Evolutionary conservation across 1,140 invertebrate genomes (phyloP), one percentile per base, ranked within the genome.

Genomic region (Pteromalus puparum): DNA sequence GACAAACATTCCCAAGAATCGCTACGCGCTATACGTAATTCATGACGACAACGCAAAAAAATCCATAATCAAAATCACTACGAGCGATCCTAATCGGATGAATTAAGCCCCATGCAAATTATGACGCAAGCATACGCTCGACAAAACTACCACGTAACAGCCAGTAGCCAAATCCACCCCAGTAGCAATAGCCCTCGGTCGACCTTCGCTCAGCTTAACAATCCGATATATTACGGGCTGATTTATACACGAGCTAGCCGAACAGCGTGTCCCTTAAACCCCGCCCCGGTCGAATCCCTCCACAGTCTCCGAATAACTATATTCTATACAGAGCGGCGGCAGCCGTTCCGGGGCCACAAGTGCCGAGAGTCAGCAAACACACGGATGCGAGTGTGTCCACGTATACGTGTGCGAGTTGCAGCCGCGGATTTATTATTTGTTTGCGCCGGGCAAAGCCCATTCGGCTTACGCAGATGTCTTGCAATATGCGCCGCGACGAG

Each of bases 381-480:
- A 70, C 18, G 67, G n/a, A 2, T 24, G n/a, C 30, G n/a, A n/a
- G n/a, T 67, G 65, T 26, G n/a, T 21, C 34, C 34, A 5, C 34
- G 10, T n/a, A n/a, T n/a, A 9, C 13, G 48, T 18, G 13, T 53
- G 48, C 18, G 48, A 70, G 26, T 28, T 13, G 67, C 67, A 70
- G 26, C 21, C 34, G 30, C 38, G 73, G 73, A 74, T 74, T 74
- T 74, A 74, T 74, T 74, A 74, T 74, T 74, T 74, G 73, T 74
- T 74, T 74, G 73, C 73, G 28, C 26, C 67, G 67, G 67, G 67
- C 67, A 70, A 28, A 70, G 67, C 73, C 73, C 73, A 74, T 74
- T 74, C 30, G 34, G 73, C 38, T 38, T 6, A 42, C 73, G 73
- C 73, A 74, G 73, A 74, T 74, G 73, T 24, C 34, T 38, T 34